Evolutionary conservation across 2,113 vertebrate genomes (phyloP), one percentile per base, ranked within the genome.

Genomic region (Xenus cinereus): DNA sequence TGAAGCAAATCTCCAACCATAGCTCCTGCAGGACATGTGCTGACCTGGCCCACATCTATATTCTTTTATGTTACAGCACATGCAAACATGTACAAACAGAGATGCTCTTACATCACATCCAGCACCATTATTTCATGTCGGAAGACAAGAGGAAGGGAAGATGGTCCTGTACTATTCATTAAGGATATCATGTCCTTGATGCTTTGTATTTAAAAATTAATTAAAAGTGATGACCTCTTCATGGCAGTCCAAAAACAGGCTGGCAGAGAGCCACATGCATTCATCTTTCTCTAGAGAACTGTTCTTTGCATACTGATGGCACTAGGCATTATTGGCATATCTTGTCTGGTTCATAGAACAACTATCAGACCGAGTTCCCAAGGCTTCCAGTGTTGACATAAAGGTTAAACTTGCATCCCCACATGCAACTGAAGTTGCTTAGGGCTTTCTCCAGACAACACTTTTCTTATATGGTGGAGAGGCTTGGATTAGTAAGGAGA

Each of bases 131-230:
- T 5, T 57, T 33, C 85, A 3, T 1, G 3, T 3, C 30, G 39
- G n/a, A 30, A 45, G 59, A 33, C n/a, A 66, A 24, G 45, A 50
- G 71, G 76, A 73, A 60, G 50, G 15, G 82, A 72, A 60, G 30
- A 76, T 22, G 51, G 51, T 71, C 45, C 88, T 28, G 23, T 39
- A 18, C 39, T 53, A 57, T 62, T 78, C 69, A 3, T 69, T 64
- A 68, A 90, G 73, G 77, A 26, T 30, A 60, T 37, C 73, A 33
- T 12, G 6, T 45, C 90, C 90, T 90, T 60, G 68, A 84, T 92
- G 72, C 37, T 59, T 66, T 20, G 45, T 54, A 69, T 88, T 96
- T 86, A 87, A 87, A 87, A 68, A 90, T 84, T 39, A 86, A 96
- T 92, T 87, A 82, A 37, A 96, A 94, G 68, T 60, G 54, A 92